phyloP scores from a whole-genome alignment of 2,797 vertebrate species.

The Microchirus variegatus region DNA sequence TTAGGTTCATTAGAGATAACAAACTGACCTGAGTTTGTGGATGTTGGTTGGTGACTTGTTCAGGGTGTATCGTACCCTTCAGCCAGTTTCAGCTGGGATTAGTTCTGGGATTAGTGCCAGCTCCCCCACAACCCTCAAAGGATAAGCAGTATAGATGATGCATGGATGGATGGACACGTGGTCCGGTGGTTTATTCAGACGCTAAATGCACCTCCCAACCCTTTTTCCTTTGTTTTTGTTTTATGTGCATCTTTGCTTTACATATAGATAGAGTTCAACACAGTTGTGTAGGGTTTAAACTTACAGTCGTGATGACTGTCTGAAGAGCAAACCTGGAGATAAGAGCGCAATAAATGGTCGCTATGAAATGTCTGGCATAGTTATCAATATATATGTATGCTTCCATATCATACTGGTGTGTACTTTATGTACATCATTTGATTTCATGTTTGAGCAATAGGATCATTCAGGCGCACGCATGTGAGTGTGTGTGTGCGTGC shows the following conservation, averaged over 20 bases:
- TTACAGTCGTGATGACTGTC: constrained; percentile 13
- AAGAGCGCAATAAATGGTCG: constrained; percentile 8
- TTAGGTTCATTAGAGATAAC: too few species aligned
- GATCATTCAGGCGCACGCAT: background rate
- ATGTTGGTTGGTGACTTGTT: too few species aligned
- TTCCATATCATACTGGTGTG: constrained; percentile 2
- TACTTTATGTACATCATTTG: background rate
- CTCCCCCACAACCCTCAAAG: too few species aligned
- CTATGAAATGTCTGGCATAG: constrained; percentile 31
- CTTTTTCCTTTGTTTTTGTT: background rate
- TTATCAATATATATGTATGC: background rate
- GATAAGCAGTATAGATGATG: too few species aligned
- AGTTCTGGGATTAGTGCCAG: too few species aligned
- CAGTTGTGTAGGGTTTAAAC: constrained; percentile 16
- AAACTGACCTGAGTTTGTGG: too few species aligned
- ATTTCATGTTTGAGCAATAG: constrained; percentile 8
- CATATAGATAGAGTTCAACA: constrained; percentile 27
- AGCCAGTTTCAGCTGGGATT: too few species aligned
- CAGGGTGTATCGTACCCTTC: too few species aligned
- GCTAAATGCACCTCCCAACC: background rate
- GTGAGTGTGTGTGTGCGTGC: constrained; percentile 2
- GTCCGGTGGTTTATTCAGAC: background rate
- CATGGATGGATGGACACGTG: too few species aligned
- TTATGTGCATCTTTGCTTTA: constrained; percentile 2
- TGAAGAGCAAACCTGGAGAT: constrained; percentile 25